phyloP scores from a whole-genome alignment of 2,888 invertebrate species.

The Leucozona laternaria region DNA sequence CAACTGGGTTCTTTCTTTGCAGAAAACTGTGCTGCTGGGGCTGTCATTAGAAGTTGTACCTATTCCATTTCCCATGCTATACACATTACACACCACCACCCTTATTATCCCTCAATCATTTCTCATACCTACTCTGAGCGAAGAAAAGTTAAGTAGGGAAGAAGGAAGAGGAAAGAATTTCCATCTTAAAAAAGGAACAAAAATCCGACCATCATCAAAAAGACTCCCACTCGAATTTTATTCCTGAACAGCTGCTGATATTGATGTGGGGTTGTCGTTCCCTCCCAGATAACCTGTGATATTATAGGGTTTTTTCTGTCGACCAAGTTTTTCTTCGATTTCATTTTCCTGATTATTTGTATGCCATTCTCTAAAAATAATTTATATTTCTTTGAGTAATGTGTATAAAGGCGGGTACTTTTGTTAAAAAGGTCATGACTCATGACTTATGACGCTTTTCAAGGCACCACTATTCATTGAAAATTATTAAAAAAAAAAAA shows the following conservation, averaged over 20 bases:
- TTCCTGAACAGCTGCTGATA: constrained; percentile 52
- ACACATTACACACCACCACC: neutral
- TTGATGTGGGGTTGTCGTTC: constrained; percentile 29
- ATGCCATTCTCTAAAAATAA: neutral
- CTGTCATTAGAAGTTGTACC: neutral
- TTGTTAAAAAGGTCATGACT: too few relatives aligned
- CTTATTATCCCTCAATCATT: constrained; percentile 13
- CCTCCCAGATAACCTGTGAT: neutral
- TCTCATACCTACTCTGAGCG: neutral
- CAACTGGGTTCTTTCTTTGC: constrained; percentile 1
- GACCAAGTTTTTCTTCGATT: constrained; percentile 1
- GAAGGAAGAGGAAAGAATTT: neutral
- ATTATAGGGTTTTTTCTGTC: neutral
- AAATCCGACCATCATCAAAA: too few relatives aligned
- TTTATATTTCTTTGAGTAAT: too few relatives aligned
- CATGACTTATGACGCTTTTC: too few relatives aligned
- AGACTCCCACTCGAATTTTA: constrained; percentile 20
- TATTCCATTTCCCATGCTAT: too few relatives aligned
- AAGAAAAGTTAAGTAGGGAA: neutral
- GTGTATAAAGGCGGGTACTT: too few relatives aligned
- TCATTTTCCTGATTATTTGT: constrained; percentile 13
- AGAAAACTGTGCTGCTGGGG: constrained; percentile 1
- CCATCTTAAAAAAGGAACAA: constrained; percentile 13
- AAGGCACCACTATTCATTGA: too few relatives aligned
- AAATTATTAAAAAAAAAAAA: too few relatives aligned